These are phyloP conservation scores for Pristionchus japonicus DNA, from an alignment of 2,888 invertebrate species.

Conservation along the genomic window DNA sequence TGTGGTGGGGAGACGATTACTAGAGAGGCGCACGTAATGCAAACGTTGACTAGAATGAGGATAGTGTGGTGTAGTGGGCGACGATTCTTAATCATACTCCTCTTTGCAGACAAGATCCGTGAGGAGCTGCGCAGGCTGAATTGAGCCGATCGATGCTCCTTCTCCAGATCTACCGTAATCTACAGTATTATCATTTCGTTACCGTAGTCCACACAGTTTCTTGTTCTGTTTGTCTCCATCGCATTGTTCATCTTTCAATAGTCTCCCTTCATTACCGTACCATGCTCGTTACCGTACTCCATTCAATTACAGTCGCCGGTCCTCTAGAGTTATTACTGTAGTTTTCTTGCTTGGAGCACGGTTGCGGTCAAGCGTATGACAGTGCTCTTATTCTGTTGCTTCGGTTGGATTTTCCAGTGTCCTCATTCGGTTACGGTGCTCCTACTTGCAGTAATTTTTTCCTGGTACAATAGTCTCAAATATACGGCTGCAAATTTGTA, in stretches of 20 bases:
- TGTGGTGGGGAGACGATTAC: slow-evolving; percentile 2
- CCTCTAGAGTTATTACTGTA: too few species aligned
- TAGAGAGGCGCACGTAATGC: not conserved
- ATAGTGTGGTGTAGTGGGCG: slow-evolving; percentile 6
- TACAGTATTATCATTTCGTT: not conserved
- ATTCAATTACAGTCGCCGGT: too few species aligned
- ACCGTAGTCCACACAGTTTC: not conserved
- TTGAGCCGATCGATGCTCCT: not conserved
- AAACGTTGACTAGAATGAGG: not conserved
- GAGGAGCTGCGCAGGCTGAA: not conserved
- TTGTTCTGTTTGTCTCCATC: too few species aligned
- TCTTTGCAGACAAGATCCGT: not conserved
- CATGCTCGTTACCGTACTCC: not conserved
- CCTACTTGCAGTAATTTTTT: too few species aligned
- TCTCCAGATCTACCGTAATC: too few species aligned
- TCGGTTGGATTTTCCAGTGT: too few species aligned
- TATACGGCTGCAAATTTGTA: not conserved
- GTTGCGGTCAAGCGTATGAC: too few species aligned
- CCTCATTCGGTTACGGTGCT: too few species aligned
- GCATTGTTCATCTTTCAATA: not conserved
- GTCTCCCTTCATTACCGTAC: not conserved
- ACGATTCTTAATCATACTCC: not conserved
- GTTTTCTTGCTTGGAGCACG: too few species aligned
- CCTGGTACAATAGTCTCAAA: not conserved
- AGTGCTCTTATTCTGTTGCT: too few species aligned